A percentile compares a stretch with the other conserved stretches of the same genome.
These are phyloP conservation scores for Vandiemenella viatica DNA, from an alignment of 2,888 invertebrate genomes.

Conservation along the genomic window DNA sequence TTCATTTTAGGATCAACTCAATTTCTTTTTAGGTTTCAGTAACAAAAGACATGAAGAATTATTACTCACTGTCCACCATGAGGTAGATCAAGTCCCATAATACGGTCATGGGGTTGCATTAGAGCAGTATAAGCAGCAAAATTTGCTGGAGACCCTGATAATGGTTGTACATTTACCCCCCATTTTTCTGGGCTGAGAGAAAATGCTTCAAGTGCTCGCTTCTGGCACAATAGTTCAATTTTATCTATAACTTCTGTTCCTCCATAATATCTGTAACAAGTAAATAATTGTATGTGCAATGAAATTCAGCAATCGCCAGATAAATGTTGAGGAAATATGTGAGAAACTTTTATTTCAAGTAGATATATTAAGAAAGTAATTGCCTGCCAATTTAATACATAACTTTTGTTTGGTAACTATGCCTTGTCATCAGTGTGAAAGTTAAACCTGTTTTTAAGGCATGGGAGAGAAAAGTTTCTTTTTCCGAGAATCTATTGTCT, in stretches of 20 bases:
- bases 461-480: no score
- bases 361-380: no score
- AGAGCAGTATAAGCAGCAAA: constrained; percentile 42
- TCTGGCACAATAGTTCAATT: constrained; percentile 38
- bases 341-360: neutral
- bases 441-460: no score
- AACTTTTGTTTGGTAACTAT: no score
- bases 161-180: constrained; percentile 44
- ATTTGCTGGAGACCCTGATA: constrained; percentile 43
- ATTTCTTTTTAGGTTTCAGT: no score
- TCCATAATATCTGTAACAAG: constrained; percentile 37
- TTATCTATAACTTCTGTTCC: constrained; percentile 41
- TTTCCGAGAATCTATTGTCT: no score
- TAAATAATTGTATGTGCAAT: neutral
- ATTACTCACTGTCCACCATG: constrained; percentile 38
- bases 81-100: constrained; percentile 43
- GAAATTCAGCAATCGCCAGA: neutral
- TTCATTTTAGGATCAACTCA: no score
- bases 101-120: constrained; percentile 37
- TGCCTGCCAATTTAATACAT: no score
- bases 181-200: constrained; percentile 34
- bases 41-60: no score
- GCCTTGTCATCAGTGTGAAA: no score
- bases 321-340: neutral
- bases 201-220: constrained; percentile 36